Evolutionary conservation across 2,888 invertebrate species (phyloP).

Genomic region (Stramonita haemastoma): DNA sequence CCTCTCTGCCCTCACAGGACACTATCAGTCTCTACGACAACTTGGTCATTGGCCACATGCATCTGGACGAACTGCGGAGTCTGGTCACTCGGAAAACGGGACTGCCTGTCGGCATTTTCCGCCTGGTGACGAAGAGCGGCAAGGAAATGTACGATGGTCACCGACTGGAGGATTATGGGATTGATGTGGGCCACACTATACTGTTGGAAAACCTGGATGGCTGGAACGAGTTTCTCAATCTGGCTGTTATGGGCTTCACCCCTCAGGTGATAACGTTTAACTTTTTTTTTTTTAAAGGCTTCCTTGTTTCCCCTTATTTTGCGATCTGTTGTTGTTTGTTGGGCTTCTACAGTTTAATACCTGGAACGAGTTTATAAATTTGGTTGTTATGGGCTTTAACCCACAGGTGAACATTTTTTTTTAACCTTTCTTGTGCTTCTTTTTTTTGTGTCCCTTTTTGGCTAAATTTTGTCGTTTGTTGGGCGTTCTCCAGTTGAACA

Average conservation of each 20-base stretch:
- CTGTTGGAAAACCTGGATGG: conserved; percentile 76
- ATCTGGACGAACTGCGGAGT: conserved; percentile 68
- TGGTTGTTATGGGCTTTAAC: no score
- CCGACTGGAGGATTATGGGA: conserved; percentile 70
- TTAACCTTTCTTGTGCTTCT: no score
- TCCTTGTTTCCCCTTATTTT: neutral
- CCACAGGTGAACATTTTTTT: no score
- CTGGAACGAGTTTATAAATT: no score
- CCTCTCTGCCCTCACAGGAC: conserved; percentile 45
- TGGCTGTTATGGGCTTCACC: conserved; percentile 72
- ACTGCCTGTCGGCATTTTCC: conserved; percentile 75
- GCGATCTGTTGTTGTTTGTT: no score
- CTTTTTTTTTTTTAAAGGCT: neutral
- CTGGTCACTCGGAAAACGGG: conserved; percentile 72
- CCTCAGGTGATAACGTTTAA: conserved; percentile 58
- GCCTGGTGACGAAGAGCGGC: conserved; percentile 65
- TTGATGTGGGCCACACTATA: conserved; percentile 68
- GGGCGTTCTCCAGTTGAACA: no score
- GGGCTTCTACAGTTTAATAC: no score
- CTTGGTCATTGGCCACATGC: conserved; percentile 59
- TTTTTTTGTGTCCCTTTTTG: no score
- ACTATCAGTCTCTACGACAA: conserved; percentile 68
- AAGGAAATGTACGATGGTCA: conserved; percentile 74
- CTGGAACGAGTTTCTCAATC: conserved; percentile 75
- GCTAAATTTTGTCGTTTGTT: no score